A percentile compares a stretch with the other conserved stretches of the same genome.
Evolutionary conservation across 2,797 vertebrate species (phyloP).

Genomic region (Eurystomus glaucurus): DNA sequence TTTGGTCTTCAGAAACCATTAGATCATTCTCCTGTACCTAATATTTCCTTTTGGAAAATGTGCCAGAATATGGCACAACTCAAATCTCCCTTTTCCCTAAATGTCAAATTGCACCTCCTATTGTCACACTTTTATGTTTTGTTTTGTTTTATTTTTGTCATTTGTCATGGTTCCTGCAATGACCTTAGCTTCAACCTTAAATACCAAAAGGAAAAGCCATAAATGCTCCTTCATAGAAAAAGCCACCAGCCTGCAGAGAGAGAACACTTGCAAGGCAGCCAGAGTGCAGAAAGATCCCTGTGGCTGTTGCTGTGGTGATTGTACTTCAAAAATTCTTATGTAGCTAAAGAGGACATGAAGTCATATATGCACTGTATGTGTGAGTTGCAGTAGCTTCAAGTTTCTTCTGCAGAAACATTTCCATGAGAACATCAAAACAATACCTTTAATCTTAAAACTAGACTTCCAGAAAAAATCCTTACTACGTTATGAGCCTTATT

Average conservation of each 20-base stretch:
- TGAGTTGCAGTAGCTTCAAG: neutral
- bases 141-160: neutral
- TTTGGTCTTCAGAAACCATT: neutral
- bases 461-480: neutral
- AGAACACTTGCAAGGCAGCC: neutral
- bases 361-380: rapidly evolving
- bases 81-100: neutral
- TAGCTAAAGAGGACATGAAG: neutral
- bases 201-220: neutral
- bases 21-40: neutral
- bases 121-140: neutral
- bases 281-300: neutral
- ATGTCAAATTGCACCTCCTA: neutral
- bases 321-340: neutral
- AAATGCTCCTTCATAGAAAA: neutral
- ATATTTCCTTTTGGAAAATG: neutral
- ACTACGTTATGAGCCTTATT: neutral
- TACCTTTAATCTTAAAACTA: neutral
- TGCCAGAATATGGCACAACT: neutral
- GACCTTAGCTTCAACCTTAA: neutral
- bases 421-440: neutral
- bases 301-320: neutral
- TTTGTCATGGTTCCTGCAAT: neutral
- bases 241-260: neutral
- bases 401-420: neutral